Evolutionary conservation across 92 coral and sea anemone genomes (phyloP), one percentile per base, ranked within the genome.

Genomic region (Pocillopora grandis): DNA sequence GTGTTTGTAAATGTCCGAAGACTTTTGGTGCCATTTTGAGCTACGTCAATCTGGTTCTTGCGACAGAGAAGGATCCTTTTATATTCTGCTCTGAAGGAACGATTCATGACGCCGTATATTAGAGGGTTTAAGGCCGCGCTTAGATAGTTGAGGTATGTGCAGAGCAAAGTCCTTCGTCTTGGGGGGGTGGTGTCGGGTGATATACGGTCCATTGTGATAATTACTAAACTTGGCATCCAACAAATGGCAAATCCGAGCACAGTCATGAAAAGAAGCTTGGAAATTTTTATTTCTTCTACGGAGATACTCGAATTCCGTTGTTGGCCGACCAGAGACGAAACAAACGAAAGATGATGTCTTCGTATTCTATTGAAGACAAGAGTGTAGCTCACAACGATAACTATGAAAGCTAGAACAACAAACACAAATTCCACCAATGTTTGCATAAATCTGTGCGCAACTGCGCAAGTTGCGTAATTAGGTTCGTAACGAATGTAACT

Each of bases 101-200:
- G 72, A 75, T 83, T 83, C 87, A 83, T 83, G 63, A 83, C 72
- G 3, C 87, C 80, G 42, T 83, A 83, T 73, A 83, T 83, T 63
- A 83, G n/a, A 0, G 87, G 87, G 72, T 83, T 83, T 3, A 83
- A 4, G 17, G 80, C 87, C 17, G 63, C 79, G 78, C 75, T 83
- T 15, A 83, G 80, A 61, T 73, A 83, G 56, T 49, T 73, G 12
- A 83, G 80, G 31, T 73, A 83, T 18, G 87, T 83, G 62, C 87
- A 83, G 0, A 83, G 65, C 9, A 83, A 21, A 55, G 87, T 83
- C 36, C 72, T 64, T 0, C 62, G 5, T 23, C 80, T 80, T 10
- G 87, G 74, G 0, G 87, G 80, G 1, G 79, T 73, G 9, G 74
- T 64, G 72, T 49, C 64, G 2, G 64, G 11, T 8, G 55, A 62